Conservation (phyloP, 2,888 invertebrate genomes). For the Xestia xanthographa region DNA sequence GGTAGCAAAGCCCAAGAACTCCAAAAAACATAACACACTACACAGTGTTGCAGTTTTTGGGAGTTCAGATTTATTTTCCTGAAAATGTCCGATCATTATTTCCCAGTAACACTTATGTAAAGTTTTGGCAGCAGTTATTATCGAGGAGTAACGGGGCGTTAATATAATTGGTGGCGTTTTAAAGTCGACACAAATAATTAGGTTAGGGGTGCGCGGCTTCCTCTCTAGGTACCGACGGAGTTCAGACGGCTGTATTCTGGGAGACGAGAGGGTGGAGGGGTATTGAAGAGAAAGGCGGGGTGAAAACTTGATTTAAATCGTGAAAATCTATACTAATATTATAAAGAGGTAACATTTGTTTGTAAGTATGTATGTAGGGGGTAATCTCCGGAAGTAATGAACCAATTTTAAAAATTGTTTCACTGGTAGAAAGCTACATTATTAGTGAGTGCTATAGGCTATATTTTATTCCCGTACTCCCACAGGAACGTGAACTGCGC, state of each 20-base stretch:
- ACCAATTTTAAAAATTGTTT: too few species aligned
- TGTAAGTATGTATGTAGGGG: too few species aligned
- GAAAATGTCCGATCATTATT: constrained; percentile 4
- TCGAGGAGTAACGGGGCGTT: constrained; percentile 56
- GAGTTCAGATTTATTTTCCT: background rate
- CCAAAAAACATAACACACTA: background rate
- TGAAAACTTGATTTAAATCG: background rate
- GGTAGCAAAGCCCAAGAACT: background rate
- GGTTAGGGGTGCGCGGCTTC: constrained; percentile 68
- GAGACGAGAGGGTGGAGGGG: background rate
- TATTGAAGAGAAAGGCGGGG: background rate
- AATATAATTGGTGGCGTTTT: constrained; percentile 80
- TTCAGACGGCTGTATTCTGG: constrained; percentile 72
- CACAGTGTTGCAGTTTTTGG: background rate
- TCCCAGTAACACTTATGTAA: constrained; percentile 19
- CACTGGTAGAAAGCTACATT: too few species aligned
- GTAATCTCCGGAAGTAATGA: too few species aligned
- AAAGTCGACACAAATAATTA: constrained; percentile 84
- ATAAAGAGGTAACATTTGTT: too few species aligned
- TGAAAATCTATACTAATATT: too few species aligned
- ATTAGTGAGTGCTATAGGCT: too few species aligned
- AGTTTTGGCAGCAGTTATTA: constrained; percentile 42
- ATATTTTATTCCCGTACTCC: too few species aligned
- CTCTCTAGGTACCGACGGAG: constrained; percentile 73
- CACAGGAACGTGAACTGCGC: too few species aligned